Evolutionary conservation across 2,888 invertebrate genomes (phyloP), one percentile per base, ranked within the genome.

Genomic region (Lumbricus terrestris): DNA sequence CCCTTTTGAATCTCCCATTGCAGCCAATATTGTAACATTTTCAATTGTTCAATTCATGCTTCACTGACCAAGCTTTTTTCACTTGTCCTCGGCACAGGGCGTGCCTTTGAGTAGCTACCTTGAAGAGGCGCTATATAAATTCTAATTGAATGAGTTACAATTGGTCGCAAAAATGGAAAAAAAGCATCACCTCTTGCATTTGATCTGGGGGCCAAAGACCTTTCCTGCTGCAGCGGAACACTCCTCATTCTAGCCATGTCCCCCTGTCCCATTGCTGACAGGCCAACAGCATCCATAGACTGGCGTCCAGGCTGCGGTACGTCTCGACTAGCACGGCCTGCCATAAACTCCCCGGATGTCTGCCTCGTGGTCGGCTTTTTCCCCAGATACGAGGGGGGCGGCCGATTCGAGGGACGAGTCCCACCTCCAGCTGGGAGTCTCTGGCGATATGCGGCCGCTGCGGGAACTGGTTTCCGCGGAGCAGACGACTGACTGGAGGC

Each of bases 131-230:
- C n/a, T n/a, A n/a, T n/a, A n/a, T n/a, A n/a, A n/a, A n/a, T n/a
- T n/a, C 47, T 18, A 20, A 15, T 18, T 16, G 18, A 47, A 47
- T 40, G 40, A 40, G 15, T 40, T 11, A 40, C 15, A 47, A 18
- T 47, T n/a, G n/a, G n/a, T n/a, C n/a, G n/a, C n/a, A n/a, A 20
- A 47, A 47, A 47, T 4, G 3, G 20, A n/a, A 69, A 6, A n/a
- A 69, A 69, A 69, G 69, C n/a, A n/a, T 69, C 69, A 69, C 69
- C 69, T 69, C 69, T 69, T 69, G 69, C n/a, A 69, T 69, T n/a
- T n/a, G n/a, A 8, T 69, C 69, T 69, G 69, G n/a, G n/a, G n/a
- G 69, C 69, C 69, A 69, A n/a, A 69, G 69, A n/a, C n/a, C 69
- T n/a, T n/a, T 16, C n/a, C 69, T 69, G 69, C 69, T n/a, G 69